Evolutionary conservation across 1,140 invertebrate species (phyloP).

Genomic region (Streblospio benedicti): DNA sequence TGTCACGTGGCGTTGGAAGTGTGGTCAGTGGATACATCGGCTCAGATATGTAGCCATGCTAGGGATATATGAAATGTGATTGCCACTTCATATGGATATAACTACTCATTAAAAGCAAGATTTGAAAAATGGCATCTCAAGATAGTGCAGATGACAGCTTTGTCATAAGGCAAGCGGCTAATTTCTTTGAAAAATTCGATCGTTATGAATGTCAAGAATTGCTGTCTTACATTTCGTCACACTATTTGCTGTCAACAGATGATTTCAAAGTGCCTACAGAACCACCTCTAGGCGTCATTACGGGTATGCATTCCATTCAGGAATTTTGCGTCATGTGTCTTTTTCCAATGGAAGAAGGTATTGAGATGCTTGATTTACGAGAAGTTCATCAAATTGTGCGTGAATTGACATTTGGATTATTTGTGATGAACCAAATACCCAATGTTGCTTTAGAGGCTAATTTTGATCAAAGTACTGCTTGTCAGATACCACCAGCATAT

Average conservation of each 20-base stretch:
- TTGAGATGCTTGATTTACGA: constrained; percentile 17
- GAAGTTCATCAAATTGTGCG: constrained; percentile 44
- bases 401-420: constrained; percentile 45
- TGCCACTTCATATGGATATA: background rate
- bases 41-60: background rate
- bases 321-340: constrained; percentile 16
- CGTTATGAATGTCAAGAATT: constrained; percentile 42
- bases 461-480: constrained; percentile 40
- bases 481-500: constrained; percentile 44
- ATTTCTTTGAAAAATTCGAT: constrained; percentile 37
- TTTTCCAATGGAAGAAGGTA: constrained; percentile 19
- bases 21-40: background rate
- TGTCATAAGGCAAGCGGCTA: background rate
- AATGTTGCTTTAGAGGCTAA: constrained; percentile 39
- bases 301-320: constrained; percentile 26
- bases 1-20: too few species aligned
- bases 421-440: constrained; percentile 43
- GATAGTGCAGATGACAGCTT: background rate
- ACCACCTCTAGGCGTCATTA: constrained; percentile 37
- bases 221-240: constrained; percentile 28
- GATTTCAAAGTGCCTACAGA: constrained; percentile 38
- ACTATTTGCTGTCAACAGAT: constrained; percentile 43
- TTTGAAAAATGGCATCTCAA: background rate
- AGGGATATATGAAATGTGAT: background rate
- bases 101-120: background rate